Evolutionary conservation across 1,140 invertebrate genomes (phyloP).

Genomic region (Sinella curviseta): DNA sequence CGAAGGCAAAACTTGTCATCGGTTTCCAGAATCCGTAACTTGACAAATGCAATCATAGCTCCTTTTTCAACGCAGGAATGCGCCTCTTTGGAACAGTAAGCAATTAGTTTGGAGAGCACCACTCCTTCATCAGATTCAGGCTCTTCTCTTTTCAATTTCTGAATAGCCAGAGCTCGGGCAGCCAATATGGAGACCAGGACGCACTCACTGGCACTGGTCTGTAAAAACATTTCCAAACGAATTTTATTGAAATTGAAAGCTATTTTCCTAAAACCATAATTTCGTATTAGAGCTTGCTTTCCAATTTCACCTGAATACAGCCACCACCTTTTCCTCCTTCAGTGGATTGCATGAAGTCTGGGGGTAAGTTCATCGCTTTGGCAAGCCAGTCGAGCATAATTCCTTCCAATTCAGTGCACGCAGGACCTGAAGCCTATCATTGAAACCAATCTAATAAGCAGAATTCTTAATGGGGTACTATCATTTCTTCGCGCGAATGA

Average conservation of each 20-base stretch:
- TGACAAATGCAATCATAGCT: constrained; percentile 98
- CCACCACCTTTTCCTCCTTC: constrained; percentile 85
- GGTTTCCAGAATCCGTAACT: constrained; percentile 92
- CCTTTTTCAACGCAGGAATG: constrained; percentile 99
- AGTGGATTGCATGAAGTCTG: constrained; percentile 78
- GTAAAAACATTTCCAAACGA: constrained; percentile 33
- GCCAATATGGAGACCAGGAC: constrained; percentile 93
- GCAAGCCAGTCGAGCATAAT: constrained; percentile 97
- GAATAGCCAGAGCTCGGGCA: constrained; percentile 89
- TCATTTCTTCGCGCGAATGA: background rate
- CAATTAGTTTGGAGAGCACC: constrained; percentile 92
- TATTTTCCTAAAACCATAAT: background rate
- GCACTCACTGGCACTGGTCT: constrained; percentile 98
- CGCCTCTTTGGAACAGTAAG: constrained; percentile 86
- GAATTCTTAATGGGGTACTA: background rate
- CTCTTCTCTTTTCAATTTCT: constrained; percentile 82
- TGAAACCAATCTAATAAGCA: constrained; percentile 40
- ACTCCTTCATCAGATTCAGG: constrained; percentile 91
- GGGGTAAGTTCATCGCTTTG: constrained; percentile 83
- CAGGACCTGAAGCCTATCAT: constrained; percentile 87
- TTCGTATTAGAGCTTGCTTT: too few relatives aligned
- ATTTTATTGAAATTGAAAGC: background rate
- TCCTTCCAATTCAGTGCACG: constrained; percentile 95
- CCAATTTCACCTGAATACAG: constrained; percentile 75
- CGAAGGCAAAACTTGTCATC: constrained; percentile 89